Evolutionary conservation across 1,140 invertebrate genomes (phyloP).

Genomic region (Sesamia nonagrioides): DNA sequence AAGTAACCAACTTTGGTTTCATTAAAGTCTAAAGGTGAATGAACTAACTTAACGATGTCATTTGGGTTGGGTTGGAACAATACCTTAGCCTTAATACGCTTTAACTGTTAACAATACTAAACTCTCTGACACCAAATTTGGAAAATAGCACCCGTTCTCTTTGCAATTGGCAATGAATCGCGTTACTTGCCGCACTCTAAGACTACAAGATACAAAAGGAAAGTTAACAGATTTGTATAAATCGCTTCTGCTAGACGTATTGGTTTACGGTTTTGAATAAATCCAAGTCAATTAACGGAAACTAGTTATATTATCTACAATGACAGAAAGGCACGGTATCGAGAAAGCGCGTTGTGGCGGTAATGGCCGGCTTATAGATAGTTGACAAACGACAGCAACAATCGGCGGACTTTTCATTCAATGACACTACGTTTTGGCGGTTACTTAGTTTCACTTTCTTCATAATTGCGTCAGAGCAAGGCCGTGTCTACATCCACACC

Average conservation of each 20-base stretch:
- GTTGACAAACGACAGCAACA: conserved; percentile 64
- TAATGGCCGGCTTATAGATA: conserved; percentile 54
- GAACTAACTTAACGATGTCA: not conserved
- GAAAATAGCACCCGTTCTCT: conserved; percentile 28
- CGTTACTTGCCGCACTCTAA: not conserved
- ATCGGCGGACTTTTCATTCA: conserved; percentile 61
- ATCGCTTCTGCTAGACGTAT: conserved; percentile 33
- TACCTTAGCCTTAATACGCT: not conserved
- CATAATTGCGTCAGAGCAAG: conserved; percentile 64
- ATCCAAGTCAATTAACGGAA: conserved; percentile 57
- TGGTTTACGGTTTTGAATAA: conserved; percentile 35
- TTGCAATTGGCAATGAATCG: not conserved
- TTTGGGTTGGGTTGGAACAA: conserved; percentile 4
- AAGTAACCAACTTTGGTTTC: not conserved
- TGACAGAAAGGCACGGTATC: conserved; percentile 31
- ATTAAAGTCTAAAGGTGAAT: not conserved
- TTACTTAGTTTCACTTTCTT: conserved; percentile 73
- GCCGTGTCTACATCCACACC: conserved; percentile 54
- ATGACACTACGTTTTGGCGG: conserved; percentile 62
- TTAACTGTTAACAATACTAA: conserved; percentile 22
- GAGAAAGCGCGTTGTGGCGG: conserved; percentile 60
- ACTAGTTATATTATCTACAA: conserved; percentile 48
- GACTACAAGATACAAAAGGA: conserved; percentile 29
- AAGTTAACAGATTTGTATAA: conserved; percentile 33
- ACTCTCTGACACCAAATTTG: conserved; percentile 25